Conservation (phyloP, 2,113 vertebrate species). For the Oncorhynchus gorbuscha region DNA sequence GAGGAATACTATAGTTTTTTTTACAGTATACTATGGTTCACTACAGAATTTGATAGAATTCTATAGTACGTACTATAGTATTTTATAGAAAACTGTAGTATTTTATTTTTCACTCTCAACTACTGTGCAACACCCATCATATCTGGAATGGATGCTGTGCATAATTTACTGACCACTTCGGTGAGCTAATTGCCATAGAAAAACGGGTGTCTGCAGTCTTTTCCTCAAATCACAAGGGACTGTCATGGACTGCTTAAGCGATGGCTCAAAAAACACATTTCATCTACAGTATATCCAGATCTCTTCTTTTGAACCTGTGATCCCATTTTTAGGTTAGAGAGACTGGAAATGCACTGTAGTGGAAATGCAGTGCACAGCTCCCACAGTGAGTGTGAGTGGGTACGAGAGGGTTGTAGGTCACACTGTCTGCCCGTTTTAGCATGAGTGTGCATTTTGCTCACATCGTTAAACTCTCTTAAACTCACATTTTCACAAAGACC, state of each 20-base stretch:
- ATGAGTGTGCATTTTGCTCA: background rate
- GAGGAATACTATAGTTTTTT: no score
- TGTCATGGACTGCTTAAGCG: background rate
- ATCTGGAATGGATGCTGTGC: background rate
- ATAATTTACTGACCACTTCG: background rate
- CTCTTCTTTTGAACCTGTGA: background rate
- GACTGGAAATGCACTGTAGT: background rate
- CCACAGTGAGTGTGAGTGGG: background rate
- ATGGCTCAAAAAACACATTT: background rate
- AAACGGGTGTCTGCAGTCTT: background rate
- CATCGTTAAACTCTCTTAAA: background rate
- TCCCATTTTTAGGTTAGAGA: background rate
- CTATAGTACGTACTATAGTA: no score
- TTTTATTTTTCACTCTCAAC: background rate
- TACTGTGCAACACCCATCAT: background rate
- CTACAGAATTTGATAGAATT: no score
- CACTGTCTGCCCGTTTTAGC: background rate
- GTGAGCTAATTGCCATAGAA: constrained; percentile 2
- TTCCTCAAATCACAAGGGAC: background rate
- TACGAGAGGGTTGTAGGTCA: constrained; percentile 1
- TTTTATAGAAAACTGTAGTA: no score
- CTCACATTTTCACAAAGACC: constrained; percentile 15
- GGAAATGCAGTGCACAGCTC: background rate
- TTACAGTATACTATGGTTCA: no score
- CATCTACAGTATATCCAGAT: background rate